Evolutionary conservation across 2,888 invertebrate genomes (phyloP), one percentile per base, ranked within the genome.

Genomic region (Strigamia transsilvanica): DNA sequence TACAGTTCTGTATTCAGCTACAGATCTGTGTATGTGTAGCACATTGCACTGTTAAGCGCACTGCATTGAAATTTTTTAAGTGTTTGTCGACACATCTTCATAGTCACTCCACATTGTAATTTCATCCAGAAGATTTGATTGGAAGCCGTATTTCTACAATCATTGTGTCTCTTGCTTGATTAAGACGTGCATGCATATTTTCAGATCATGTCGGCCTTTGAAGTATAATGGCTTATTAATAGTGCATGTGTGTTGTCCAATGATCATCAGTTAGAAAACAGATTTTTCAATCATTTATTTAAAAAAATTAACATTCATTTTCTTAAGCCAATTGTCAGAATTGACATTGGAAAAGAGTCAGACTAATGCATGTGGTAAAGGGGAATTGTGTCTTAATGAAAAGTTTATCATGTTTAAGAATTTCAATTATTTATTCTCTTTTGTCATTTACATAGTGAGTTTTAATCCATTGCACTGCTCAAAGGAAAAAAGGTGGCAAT

Each of bases 21-120:
- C 80, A 80, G 80, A 80, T 80, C 80, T 80, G 80, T 80, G 80
- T 80, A 80, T 80, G 80, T 80, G 80, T 80, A 80, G 80, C 80
- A 80, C 80, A 80, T 51, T 46, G 46, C 80, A 51, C 80, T 80
- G 80, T 32, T 32, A 73, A 73, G 73, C 73, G 73, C 73, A 73
- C 73, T 73, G 73, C 73, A 73, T 73, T 73, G 73, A 32, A 32
- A 73, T 73, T 73, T 73, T 32, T 32, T 73, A 73, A 32, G 32
- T 73, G 73, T 73, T 73, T 73, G 73, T 73, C 73, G 23, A 73
- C 73, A 73, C 73, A 73, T 73, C 73, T 73, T 73, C 73, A 73
- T 73, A 73, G 73, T 73, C 73, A 73, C 73, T 73, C 73, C 73
- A 73, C 73, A 73, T 73, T 73, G 73, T 73, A 73, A 73, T 27